Evolutionary conservation across 2,888 invertebrate genomes (phyloP).

Genomic region (Ophion costatus): DNA sequence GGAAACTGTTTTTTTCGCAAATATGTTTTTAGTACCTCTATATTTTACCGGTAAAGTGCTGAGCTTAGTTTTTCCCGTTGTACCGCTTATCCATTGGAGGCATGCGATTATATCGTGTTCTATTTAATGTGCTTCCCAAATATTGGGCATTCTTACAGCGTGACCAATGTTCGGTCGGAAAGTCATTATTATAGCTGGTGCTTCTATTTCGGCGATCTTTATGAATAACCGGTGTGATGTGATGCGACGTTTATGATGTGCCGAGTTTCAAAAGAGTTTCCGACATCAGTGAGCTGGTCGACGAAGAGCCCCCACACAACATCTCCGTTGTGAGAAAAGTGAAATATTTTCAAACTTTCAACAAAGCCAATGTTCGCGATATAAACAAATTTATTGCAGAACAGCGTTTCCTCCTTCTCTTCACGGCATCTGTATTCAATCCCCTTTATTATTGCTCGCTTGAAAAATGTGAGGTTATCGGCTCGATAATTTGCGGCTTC

Average conservation of each 20-base stretch:
- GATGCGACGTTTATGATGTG: slow-evolving; percentile 14
- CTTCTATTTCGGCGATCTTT: background rate
- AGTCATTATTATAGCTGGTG: slow-evolving; percentile 20
- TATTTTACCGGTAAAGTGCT: background rate
- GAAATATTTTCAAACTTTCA: slow-evolving; percentile 17
- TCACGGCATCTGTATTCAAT: slow-evolving; percentile 13
- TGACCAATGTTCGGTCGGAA: background rate
- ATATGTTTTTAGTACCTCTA: too few species aligned
- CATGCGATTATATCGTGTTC: background rate
- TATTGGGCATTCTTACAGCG: slow-evolving; percentile 9
- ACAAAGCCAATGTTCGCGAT: slow-evolving; percentile 9
- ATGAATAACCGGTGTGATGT: slow-evolving; percentile 20
- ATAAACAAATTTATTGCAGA: slow-evolving; percentile 23
- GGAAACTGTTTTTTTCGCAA: too few species aligned
- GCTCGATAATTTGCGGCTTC: slow-evolving; percentile 15
- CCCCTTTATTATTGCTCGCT: slow-evolving; percentile 30
- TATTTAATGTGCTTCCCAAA: background rate
- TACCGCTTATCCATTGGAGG: slow-evolving; percentile 9
- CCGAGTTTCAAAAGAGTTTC: background rate
- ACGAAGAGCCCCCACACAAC: slow-evolving; percentile 5
- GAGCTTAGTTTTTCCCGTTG: background rate
- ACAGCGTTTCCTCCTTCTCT: slow-evolving; percentile 4
- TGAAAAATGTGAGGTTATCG: background rate
- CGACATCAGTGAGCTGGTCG: background rate
- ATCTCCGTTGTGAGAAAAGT: background rate